phyloP scores from a whole-genome alignment of 2,797 vertebrate species.

The Sebastes reedi region DNA sequence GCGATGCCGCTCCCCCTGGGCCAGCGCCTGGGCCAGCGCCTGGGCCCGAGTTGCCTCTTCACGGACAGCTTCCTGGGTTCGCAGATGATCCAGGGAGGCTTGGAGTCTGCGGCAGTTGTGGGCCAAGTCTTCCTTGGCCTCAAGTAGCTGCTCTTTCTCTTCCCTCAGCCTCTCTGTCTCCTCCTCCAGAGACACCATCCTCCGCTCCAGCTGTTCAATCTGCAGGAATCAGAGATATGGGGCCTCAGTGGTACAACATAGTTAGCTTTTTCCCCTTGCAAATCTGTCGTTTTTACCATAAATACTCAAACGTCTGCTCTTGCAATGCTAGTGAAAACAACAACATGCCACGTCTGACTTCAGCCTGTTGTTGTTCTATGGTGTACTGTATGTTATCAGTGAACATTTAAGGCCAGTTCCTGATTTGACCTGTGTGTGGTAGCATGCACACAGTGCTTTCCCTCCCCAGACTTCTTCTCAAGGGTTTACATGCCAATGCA shows the following conservation, averaged over 20 bases:
- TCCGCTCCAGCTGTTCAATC: constrained; percentile 80
- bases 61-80: constrained; percentile 70
- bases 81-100: constrained; percentile 78
- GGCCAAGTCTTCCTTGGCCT: constrained; percentile 82
- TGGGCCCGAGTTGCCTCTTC: constrained; percentile 75
- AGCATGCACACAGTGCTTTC: constrained; percentile 11
- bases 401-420: background rate
- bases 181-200: constrained; percentile 79
- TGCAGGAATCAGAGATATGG: constrained; percentile 61
- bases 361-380: background rate
- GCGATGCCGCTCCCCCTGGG: constrained; percentile 78
- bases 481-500: background rate
- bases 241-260: constrained; percentile 28
- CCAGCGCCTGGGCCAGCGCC: constrained; percentile 60
- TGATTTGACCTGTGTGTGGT: constrained; percentile 20
- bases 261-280: background rate
- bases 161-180: constrained; percentile 78
- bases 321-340: background rate
- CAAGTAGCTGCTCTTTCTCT: constrained; percentile 80
- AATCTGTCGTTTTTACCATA: constrained; percentile 3
- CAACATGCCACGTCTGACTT: background rate
- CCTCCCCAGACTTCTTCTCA: constrained; percentile 5
- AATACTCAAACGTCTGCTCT: constrained; percentile 1
- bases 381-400: background rate
- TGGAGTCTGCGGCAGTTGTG: constrained; percentile 81